Base-by-base conservation (phyloP, 2,797 vertebrate genomes). In the Tauraco hartlaubi region DNA sequence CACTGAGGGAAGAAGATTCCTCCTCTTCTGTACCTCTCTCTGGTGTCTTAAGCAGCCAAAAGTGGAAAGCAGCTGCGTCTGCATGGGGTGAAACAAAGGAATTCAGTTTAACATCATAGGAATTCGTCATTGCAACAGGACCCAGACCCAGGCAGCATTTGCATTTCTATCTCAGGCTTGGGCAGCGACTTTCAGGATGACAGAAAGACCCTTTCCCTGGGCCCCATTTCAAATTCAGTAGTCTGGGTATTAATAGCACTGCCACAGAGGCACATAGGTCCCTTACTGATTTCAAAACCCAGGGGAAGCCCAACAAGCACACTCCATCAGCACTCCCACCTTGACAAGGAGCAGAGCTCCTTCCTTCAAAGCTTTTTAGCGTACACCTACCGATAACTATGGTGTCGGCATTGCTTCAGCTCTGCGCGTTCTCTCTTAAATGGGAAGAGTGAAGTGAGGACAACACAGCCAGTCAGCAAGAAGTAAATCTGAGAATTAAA, bases 381-480 rank as follows among this genome's bases (percentile, higher is more conserved):
- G 1, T 12, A 20, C 0, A 0, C 35, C 31, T 48, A 21, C 33
- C 1, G 1, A 26, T 21, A 39, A 52, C 33, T 12, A 7, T 0
- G 4, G 39, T 10, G 15, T 20, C 52, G n/a, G 81, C 29, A 5
- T 2, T 12, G 46, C 52, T 64, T 28, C 43, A 28, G 69, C 35
- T 66, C 51, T 8, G 5, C 1, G 37, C 4, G 0, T 16, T 41
- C 29, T 44, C 39, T 43, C 55, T 58, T 14, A 14, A 5, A 9
- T 0, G 6, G n/a, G 18, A 44, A 28, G 26, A 28, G 63, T 1
- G 0, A 61, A 51, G 18, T 1, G 21, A 74, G 20, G 49, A 52
- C 31, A 59, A 8, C 0, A 3, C 78, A 37, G 15, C 11, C n/a
- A 39, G 7, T 3, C 52, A 61, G 31, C 20, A 14, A 31, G 39